Percentiles rank a stretch among this genome's conserved stretches.
Conservation (phyloP, 1,140 invertebrate species). For the Capitella teleta region DNA sequence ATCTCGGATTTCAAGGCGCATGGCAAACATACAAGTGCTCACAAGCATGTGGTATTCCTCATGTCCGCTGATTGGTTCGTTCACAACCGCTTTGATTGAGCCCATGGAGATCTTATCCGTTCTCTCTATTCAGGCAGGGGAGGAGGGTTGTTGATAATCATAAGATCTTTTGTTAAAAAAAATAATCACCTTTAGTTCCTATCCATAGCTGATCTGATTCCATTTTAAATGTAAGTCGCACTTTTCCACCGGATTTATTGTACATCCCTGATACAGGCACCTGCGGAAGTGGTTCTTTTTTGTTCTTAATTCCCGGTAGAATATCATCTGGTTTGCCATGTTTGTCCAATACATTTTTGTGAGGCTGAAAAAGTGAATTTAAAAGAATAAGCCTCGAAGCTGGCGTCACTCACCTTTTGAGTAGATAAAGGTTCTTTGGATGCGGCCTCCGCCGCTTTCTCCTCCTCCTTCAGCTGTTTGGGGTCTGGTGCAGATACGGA, state of each 20-base stretch:
- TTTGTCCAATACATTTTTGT: constrained; percentile 79
- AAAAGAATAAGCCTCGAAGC: not conserved
- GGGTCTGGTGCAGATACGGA: constrained; percentile 55
- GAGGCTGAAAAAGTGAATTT: constrained; percentile 43
- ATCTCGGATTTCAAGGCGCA: constrained; percentile 13
- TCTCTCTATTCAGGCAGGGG: too few relatives aligned
- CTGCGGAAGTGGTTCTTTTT: constrained; percentile 68
- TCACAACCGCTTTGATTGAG: constrained; percentile 72
- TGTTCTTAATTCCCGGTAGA: constrained; percentile 73
- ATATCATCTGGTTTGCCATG: constrained; percentile 75
- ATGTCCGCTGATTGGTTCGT: constrained; percentile 76
- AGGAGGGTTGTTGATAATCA: too few relatives aligned
- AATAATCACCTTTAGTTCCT: constrained; percentile 59
- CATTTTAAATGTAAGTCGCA: constrained; percentile 82
- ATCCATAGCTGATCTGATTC: constrained; percentile 87
- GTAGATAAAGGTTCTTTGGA: constrained; percentile 67
- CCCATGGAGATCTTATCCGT: constrained; percentile 87
- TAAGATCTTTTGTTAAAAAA: not conserved
- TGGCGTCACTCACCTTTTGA: constrained; percentile 51
- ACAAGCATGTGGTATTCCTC: constrained; percentile 74
- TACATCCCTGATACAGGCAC: constrained; percentile 79
- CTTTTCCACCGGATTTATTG: constrained; percentile 84
- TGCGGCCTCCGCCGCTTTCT: constrained; percentile 37
- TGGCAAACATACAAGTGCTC: not conserved
- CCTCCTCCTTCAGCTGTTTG: constrained; percentile 38